Evolutionary conservation across 2,888 invertebrate genomes (phyloP), one percentile per base, ranked within the genome.

Genomic region (Sarcophaga rosellei): DNA sequence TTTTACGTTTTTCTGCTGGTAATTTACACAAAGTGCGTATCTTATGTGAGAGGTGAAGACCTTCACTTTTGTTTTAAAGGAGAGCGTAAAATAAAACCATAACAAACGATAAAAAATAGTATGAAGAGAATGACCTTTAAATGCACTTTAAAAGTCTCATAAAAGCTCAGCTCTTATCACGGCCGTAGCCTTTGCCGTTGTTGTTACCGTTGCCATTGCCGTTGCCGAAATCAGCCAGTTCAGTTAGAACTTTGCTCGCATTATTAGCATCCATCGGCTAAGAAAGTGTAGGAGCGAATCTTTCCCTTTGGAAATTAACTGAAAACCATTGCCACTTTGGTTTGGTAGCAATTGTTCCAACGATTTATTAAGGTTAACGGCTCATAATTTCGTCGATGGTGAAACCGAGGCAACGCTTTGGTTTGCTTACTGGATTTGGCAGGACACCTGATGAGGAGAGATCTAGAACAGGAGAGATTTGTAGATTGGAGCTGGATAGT

Each of bases 371-470:
- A 4, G 53, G 91, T 94, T 95, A 97, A 94, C 97, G 96, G 92
- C 96, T 96, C 97, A 97, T 97, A 88, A 97, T 97, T 91, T 97
- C 97, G 90, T 97, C 97, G 93, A 97, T 97, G 89, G 96, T 96
- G 93, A 97, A 97, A 1, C 97, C 97, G 88, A 96, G 93, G 44
- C 94, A 91, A 86, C 94, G 94, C 89, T 94, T 95, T 11, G 94
- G 94, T 44, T 92, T 90, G 70, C 91, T 91, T 15, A 63, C 68
- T 3, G 84, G 21, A 87, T 94, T 47, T 35, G 8, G 35, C 35
- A 35, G 35, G 90, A 88, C 92, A 15, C 92, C 80, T 91, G 93
- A 84, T 72, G 95, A 94, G 3, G 95, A 95, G 68, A 95, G 94
- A 91, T 95, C 95, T 68, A 95, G 89, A 11, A 95, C 91, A 3